Evolutionary conservation across 1,140 invertebrate species (phyloP), one percentile per base, ranked within the genome.

Genomic region (Magallana angulata): DNA sequence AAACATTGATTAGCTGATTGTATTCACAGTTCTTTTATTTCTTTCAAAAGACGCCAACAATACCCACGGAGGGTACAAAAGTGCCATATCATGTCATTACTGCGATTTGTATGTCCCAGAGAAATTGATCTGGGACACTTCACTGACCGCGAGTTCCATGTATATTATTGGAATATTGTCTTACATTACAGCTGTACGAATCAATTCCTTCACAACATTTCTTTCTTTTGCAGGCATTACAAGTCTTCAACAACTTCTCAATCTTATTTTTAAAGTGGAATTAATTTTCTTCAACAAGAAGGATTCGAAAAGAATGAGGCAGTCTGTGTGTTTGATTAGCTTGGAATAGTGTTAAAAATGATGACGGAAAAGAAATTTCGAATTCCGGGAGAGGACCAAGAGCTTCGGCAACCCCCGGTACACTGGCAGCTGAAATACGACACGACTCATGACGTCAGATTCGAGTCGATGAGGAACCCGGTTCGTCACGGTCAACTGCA

Each of bases 401-500:
- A 82, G 36, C 48, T 57, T 30, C 48, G 59, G 16, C 56, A 62
- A 62, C 56, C 58, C 7, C 82, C 82, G 14, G 36, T 84, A n/a
- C 24, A 36, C 24, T 84, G 82, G 82, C 57, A 84, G 58, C 58
- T 84, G 30, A 62, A 84, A 48, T 84, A 84, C 24, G 82, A 84
- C 24, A 62, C 59, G n/a, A 84, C 82, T 18, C 82, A 84, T 84
- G 82, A 59, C 18, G 82, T 62, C 30, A 84, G 82, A 16, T 84
- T 84, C 58, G 82, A 84, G 57, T 84, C 82, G 57, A 84, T 84
- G 82, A 48, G 59, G 9, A 84, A 60, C 58, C 57, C 82, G 9
- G 58, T n/a, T 3, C 57, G 82, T 8, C 82, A 84, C 11, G 59
- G 30, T 59, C 82, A 84, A 24, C 82, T 84, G n/a, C 59, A 84